Evolutionary conservation across 2,797 vertebrate species (phyloP).

Genomic region (Allobates femoralis): DNA sequence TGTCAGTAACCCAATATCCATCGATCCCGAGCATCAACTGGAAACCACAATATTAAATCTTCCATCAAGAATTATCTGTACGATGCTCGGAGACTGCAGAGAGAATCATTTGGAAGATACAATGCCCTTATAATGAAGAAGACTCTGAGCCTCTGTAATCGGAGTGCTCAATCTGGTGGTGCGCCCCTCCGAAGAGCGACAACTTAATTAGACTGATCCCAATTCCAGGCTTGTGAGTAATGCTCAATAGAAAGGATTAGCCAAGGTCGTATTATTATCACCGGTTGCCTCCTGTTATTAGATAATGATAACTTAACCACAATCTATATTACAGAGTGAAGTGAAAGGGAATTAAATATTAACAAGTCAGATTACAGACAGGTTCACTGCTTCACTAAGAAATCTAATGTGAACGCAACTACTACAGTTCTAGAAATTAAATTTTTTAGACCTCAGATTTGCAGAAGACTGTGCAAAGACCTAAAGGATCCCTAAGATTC

Average conservation of each 20-base stretch:
- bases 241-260: background rate
- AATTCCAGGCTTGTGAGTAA: background rate
- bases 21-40: background rate
- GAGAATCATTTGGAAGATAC: no score
- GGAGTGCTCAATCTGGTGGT: background rate
- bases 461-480: no score
- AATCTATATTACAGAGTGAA: background rate
- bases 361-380: background rate
- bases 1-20: background rate
- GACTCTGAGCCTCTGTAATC: background rate
- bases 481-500: no score
- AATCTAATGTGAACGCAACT: no score
- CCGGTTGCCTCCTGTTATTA: no score
- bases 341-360: background rate
- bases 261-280: no score
- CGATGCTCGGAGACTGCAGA: background rate
- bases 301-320: background rate
- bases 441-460: no score
- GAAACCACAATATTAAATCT: background rate
- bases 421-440: no score
- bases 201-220: conserved; percentile 16
- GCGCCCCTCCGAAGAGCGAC: background rate
- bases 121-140: background rate
- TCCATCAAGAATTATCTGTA: background rate
- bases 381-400: background rate